phyloP scores from a whole-genome alignment of 1,140 invertebrate genomes.

The Drosophila yakuba region DNA sequence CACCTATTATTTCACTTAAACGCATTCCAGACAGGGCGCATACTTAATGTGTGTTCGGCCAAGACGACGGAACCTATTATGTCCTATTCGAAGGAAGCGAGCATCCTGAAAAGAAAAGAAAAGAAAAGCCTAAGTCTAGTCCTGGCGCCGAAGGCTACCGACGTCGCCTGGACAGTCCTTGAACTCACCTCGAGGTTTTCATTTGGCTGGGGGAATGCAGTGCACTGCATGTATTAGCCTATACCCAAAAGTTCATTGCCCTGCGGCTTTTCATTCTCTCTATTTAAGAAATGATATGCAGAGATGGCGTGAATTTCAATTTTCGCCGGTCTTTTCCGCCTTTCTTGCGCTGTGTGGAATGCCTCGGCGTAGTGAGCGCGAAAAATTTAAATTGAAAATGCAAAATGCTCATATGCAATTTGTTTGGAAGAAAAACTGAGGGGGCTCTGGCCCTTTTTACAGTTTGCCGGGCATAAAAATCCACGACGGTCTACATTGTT shows the following conservation, averaged over 20 bases:
- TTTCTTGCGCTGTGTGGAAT: constrained; percentile 18
- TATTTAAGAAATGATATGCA: constrained; percentile 28
- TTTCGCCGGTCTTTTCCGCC: constrained; percentile 18
- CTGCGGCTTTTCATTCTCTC: constrained; percentile 7
- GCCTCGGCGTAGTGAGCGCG: constrained; percentile 33
- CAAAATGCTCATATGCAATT: constrained; percentile 79
- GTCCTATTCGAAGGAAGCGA: constrained; percentile 19
- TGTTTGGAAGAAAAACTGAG: constrained; percentile 44
- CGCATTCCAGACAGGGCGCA: constrained; percentile 45
- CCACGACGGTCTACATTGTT: constrained; percentile 62
- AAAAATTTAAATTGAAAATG: constrained; percentile 78
- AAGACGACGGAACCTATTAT: constrained; percentile 46
- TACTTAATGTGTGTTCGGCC: constrained; percentile 43
- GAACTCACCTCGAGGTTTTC: constrained; percentile 41
- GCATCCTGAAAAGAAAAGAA: background rate
- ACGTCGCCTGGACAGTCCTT: constrained; percentile 41
- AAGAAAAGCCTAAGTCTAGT: constrained; percentile 30
- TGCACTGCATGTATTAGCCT: constrained; percentile 17
- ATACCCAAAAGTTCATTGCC: constrained; percentile 18
- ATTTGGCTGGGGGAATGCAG: constrained; percentile 26
- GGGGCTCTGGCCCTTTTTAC: constrained; percentile 51
- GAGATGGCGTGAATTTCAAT: constrained; percentile 31
- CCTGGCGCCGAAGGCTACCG: constrained; percentile 37
- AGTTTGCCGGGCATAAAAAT: constrained; percentile 61
- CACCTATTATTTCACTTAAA: background rate